Evolutionary conservation across 2,888 invertebrate genomes (phyloP).

Genomic region (Protula sp.): DNA sequence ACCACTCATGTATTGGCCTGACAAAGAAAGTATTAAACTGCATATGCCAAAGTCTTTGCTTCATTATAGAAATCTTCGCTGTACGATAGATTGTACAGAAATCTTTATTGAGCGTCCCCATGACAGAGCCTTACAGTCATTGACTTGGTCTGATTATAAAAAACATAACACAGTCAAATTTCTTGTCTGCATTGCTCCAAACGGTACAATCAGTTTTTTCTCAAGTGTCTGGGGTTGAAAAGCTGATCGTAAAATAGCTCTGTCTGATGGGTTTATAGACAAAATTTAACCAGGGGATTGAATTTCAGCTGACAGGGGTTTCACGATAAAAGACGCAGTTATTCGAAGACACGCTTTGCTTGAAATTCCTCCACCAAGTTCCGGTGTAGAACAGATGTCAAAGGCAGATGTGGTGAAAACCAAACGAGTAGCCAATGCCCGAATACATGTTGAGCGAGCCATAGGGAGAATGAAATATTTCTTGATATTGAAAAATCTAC

Average conservation of each 20-base stretch:
- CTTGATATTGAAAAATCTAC: conserved; percentile 16
- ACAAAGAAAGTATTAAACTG: too few species aligned
- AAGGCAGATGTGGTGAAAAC: conserved; percentile 17
- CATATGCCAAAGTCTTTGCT: too few species aligned
- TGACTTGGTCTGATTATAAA: conserved; percentile 17
- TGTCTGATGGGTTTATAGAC: conserved; percentile 15
- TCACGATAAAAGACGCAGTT: conserved; percentile 19
- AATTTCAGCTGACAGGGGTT: conserved; percentile 26
- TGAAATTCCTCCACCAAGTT: too few species aligned
- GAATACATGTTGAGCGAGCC: conserved; percentile 26
- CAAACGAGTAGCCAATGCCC: conserved; percentile 20
- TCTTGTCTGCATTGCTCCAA: conserved; percentile 20
- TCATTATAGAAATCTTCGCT: too few species aligned
- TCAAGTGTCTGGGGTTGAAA: conserved; percentile 20
- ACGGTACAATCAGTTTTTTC: conserved; percentile 18
- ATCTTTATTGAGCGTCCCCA: too few species aligned
- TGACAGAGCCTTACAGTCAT: too few species aligned
- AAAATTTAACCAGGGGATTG: conserved; percentile 16
- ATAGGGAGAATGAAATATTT: conserved; percentile 25
- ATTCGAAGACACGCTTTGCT: too few species aligned
- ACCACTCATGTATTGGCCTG: too few species aligned
- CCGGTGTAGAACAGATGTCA: conserved; percentile 22
- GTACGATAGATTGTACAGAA: too few species aligned
- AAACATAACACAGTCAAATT: conserved; percentile 18
- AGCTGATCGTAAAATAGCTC: conserved; percentile 20